These are phyloP conservation scores for Orbicella faveolata DNA, from an alignment of 64 coral and sea anemone species.

Conservation along the genomic window DNA sequence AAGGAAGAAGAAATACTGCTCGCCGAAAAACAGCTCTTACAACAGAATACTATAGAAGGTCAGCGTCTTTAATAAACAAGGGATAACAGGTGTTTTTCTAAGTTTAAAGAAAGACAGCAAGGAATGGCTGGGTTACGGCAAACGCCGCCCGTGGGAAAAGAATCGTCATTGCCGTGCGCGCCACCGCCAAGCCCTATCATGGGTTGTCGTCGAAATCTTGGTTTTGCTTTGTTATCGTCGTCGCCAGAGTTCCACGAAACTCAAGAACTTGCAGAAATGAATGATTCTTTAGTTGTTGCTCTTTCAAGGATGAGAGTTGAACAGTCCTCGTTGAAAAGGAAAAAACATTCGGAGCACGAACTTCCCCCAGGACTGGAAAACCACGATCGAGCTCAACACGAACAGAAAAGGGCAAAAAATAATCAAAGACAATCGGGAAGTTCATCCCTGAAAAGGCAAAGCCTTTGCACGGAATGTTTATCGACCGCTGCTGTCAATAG, in stretches of 20 bases:
- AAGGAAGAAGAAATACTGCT: constrained; percentile 31
- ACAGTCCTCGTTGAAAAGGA: constrained; percentile 76
- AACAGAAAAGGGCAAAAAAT: constrained; percentile 66
- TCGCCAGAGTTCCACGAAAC: constrained; percentile 52
- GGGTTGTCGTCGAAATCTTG: constrained; percentile 64
- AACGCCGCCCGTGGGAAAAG: constrained; percentile 17
- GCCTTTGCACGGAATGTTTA: constrained; percentile 12
- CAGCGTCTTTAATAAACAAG: background rate
- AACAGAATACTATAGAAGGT: background rate
- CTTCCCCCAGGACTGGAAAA: constrained; percentile 49
- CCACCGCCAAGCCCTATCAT: constrained; percentile 67
- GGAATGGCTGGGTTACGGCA: constrained; percentile 40
- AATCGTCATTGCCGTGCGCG: constrained; percentile 62
- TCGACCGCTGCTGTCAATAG: constrained; percentile 32
- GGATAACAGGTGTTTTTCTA: background rate
- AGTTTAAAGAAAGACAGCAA: background rate
- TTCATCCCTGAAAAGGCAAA: constrained; percentile 30
- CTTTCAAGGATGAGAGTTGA: constrained; percentile 74
- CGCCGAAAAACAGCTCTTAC: background rate
- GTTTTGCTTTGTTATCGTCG: constrained; percentile 55
- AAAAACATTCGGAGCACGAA: constrained; percentile 73
- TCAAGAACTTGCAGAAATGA: constrained; percentile 65
- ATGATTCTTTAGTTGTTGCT: constrained; percentile 59
- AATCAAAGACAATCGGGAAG: constrained; percentile 40
- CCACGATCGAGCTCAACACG: constrained; percentile 34